A percentile compares a stretch with the other conserved stretches of the same genome.
These are phyloP conservation scores for Cranoglanis bouderius DNA, from an alignment of 2,113 vertebrate genomes.

Conservation along the genomic window DNA sequence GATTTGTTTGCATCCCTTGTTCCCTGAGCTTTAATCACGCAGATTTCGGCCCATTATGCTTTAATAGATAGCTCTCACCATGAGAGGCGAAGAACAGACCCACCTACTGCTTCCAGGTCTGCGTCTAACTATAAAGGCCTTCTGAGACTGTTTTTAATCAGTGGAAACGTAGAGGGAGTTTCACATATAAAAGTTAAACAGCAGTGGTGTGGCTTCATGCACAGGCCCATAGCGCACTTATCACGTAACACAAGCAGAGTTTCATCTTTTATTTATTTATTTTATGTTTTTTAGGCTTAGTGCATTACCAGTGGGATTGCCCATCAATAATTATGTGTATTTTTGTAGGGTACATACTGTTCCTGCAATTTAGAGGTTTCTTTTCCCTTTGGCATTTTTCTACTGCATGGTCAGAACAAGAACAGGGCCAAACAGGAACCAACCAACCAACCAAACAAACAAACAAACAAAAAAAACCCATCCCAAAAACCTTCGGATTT, in stretches of 20 bases:
- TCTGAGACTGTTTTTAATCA: constrained; percentile 42
- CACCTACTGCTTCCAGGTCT: constrained; percentile 79
- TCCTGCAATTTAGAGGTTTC: background rate
- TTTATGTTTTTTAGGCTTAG: too few species aligned
- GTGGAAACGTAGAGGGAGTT: constrained; percentile 34
- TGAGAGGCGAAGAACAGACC: constrained; percentile 76
- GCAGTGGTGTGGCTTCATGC: constrained; percentile 18
- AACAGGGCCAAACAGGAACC: background rate
- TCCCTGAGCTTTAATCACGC: constrained; percentile 95
- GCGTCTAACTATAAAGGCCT: constrained; percentile 64
- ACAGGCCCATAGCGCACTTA: background rate
- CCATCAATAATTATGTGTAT: background rate
- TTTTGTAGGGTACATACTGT: background rate
- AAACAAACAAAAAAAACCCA: too few species aligned
- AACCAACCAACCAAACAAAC: too few species aligned
- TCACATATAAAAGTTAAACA: constrained; percentile 29
- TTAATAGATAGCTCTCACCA: constrained; percentile 95
- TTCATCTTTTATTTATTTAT: background rate
- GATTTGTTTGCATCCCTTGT: constrained; percentile 90
- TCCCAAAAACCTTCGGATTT: background rate
- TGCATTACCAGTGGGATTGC: background rate
- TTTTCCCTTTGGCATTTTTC: background rate
- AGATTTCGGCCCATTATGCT: constrained; percentile 93
- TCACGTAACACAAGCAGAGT: background rate
- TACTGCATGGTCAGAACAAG: background rate